A percentile compares a stretch with the other conserved stretches of the same genome.
Evolutionary conservation across 2,113 vertebrate species (phyloP).

Genomic region (Brachionichthys hirsutus): DNA sequence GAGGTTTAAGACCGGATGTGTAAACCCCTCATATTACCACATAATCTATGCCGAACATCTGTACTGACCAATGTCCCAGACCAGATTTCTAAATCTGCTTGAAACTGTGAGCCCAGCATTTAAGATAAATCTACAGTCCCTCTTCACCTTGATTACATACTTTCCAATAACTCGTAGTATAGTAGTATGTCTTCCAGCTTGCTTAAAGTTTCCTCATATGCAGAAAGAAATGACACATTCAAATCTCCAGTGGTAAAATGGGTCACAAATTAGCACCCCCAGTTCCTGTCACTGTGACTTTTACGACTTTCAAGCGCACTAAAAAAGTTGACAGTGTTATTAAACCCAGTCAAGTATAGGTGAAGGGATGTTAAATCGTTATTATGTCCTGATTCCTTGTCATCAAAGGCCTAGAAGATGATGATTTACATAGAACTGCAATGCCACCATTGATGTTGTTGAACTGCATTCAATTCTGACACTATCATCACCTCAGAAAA

Average conservation of each 20-base stretch:
- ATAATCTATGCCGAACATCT: too few species aligned
- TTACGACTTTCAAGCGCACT: conserved; percentile 30
- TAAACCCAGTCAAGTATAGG: conserved; percentile 52
- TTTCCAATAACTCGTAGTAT: conserved; percentile 24
- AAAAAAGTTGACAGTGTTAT: conserved; percentile 55
- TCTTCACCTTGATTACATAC: conserved; percentile 15
- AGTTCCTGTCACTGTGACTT: conserved; percentile 34
- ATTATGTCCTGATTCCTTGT: conserved; percentile 41
- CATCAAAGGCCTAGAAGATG: conserved; percentile 37
- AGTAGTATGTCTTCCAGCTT: conserved; percentile 17
- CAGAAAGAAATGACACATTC: conserved; percentile 31
- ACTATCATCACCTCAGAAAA: conserved; percentile 13
- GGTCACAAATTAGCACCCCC: conserved; percentile 28
- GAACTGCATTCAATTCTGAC: conserved; percentile 24
- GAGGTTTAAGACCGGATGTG: too few species aligned
- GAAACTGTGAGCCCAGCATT: too few species aligned
- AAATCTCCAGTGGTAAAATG: conserved; percentile 22
- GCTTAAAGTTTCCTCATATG: conserved; percentile 19
- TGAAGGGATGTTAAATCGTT: conserved; percentile 47
- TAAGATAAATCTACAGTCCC: neutral
- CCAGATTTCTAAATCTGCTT: too few species aligned
- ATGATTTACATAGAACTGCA: conserved; percentile 26
- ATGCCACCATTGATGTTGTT: conserved; percentile 5
- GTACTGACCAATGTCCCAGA: too few species aligned
- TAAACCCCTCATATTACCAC: too few species aligned